phyloP scores from a whole-genome alignment of 2,888 invertebrate species.

The Catocala nupta region DNA sequence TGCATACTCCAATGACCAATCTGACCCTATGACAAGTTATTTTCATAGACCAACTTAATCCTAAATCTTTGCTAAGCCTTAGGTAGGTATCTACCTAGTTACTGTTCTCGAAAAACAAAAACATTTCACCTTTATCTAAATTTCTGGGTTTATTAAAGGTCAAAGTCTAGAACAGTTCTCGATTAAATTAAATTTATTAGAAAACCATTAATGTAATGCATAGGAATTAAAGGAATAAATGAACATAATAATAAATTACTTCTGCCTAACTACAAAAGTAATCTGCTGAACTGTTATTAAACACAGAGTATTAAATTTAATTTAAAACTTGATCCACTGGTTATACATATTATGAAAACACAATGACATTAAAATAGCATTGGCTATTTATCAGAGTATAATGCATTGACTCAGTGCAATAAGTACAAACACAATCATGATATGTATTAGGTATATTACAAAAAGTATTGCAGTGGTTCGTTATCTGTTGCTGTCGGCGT shows the following conservation, averaged over 20 bases:
- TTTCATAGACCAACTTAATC: no score
- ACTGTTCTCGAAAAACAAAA: no score
- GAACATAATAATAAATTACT: no score
- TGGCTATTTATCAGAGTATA: conserved; percentile 46
- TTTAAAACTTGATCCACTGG: background rate
- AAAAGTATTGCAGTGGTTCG: conserved; percentile 56
- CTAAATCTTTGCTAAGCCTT: no score
- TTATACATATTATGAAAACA: conserved; percentile 4
- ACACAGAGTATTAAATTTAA: background rate
- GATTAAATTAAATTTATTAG: background rate
- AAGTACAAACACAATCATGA: conserved; percentile 32
- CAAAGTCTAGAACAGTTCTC: conserved; percentile 20
- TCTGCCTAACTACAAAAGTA: no score
- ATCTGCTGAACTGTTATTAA: no score
- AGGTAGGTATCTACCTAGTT: no score
- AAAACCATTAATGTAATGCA: no score
- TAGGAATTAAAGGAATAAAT: no score
- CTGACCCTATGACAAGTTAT: no score
- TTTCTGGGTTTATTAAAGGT: conserved; percentile 51
- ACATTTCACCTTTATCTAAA: conserved; percentile 24
- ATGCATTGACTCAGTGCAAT: conserved; percentile 39
- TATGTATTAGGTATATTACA: conserved; percentile 43
- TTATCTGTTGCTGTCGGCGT: conserved; percentile 57
- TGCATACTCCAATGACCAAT: no score
- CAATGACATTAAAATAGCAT: conserved; percentile 44